Conservation (phyloP, 2,888 invertebrate genomes). For the Nomada hirtipes region DNA sequence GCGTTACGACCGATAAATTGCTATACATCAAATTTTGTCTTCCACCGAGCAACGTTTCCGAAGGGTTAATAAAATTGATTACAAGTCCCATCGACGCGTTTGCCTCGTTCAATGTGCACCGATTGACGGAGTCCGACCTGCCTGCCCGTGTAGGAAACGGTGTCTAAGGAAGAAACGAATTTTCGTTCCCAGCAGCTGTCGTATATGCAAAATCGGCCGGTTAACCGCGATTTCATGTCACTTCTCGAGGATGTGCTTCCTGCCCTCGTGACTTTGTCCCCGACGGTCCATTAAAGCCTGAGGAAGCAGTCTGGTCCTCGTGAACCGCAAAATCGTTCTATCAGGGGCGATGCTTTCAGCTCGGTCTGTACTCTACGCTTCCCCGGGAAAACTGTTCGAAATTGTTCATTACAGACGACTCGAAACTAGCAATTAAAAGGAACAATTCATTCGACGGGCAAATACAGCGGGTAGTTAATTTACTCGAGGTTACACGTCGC, state of each 20-base stretch:
- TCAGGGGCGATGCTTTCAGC: constrained; percentile 52
- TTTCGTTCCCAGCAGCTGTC: constrained; percentile 49
- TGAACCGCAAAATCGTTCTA: constrained; percentile 68
- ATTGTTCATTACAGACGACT: constrained; percentile 18
- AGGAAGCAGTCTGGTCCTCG: constrained; percentile 58
- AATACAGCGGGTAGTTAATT: neutral
- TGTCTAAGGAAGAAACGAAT: constrained; percentile 55
- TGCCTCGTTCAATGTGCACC: neutral
- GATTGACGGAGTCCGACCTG: constrained; percentile 29
- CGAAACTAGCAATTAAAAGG: neutral
- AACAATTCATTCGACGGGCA: constrained; percentile 1
- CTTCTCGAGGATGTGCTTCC: constrained; percentile 62
- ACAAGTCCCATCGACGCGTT: neutral
- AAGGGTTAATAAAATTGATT: neutral
- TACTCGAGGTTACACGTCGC: neutral
- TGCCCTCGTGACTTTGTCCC: constrained; percentile 55
- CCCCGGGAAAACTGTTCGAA: constrained; percentile 37
- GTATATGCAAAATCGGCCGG: constrained; percentile 63
- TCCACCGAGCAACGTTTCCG: neutral
- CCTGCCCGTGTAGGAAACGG: constrained; percentile 45
- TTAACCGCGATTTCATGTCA: constrained; percentile 69
- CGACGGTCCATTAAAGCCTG: constrained; percentile 66
- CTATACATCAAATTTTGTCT: constrained; percentile 5
- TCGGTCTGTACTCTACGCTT: constrained; percentile 19
- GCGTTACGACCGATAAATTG: constrained; percentile 31